phyloP scores from a whole-genome alignment of 2,888 invertebrate species.

The Chrysomela aeneicollis region DNA sequence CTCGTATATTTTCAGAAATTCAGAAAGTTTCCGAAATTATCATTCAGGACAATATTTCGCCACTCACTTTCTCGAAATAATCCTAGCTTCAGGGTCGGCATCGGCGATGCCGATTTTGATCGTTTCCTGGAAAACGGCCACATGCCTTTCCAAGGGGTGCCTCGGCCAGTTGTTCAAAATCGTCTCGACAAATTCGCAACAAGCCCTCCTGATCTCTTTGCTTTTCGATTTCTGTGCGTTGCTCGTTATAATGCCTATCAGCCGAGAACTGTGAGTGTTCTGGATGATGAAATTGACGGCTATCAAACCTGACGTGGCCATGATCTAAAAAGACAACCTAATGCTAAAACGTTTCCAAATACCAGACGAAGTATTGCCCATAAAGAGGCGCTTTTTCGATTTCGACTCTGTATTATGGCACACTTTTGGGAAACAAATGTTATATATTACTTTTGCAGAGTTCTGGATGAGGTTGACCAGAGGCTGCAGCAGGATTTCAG shows the following conservation, averaged over 20 bases:
- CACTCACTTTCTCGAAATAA: conserved; percentile 78
- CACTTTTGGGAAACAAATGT: conserved; percentile 1
- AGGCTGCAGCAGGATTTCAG: conserved; percentile 81
- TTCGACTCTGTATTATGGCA: too few relatives aligned
- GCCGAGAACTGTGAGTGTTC: conserved; percentile 80
- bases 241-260: conserved; percentile 80
- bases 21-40: too few relatives aligned
- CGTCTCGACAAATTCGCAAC: conserved; percentile 84
- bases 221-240: conserved; percentile 85
- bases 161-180: conserved; percentile 90
- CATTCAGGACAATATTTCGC: too few relatives aligned
- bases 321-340: conserved; percentile 70
- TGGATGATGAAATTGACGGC: conserved; percentile 88
- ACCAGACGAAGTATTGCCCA: too few relatives aligned
- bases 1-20: too few relatives aligned
- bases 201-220: conserved; percentile 83
- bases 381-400: too few relatives aligned
- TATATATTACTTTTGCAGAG: conserved; percentile 82
- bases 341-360: conserved; percentile 6
- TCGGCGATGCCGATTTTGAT: conserved; percentile 89
- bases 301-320: conserved; percentile 87
- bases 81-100: conserved; percentile 91
- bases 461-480: conserved; percentile 93
- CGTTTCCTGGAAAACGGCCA: conserved; percentile 79
- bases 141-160: conserved; percentile 81